A percentile compares a stretch with the other conserved stretches of the same genome.
Conservation (phyloP, 2,113 vertebrate genomes). For the Hippolais icterina region DNA sequence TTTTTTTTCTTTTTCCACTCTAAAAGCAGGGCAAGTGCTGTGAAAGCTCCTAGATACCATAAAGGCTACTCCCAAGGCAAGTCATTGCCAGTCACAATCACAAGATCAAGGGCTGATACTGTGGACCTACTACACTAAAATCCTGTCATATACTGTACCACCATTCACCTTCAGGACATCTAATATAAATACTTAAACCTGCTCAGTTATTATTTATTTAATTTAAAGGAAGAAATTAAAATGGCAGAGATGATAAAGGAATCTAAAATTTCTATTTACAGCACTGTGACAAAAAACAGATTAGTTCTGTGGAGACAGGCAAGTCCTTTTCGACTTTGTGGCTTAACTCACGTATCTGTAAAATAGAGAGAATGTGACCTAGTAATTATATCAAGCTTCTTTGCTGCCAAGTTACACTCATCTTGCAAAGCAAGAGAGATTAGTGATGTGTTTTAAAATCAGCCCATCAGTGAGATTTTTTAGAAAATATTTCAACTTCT, state of each 20-base stretch:
- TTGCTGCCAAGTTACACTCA: neutral
- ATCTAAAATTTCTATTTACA: neutral
- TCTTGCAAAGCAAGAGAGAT: neutral
- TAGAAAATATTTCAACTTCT: neutral
- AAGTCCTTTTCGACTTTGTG: neutral
- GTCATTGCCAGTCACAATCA: neutral
- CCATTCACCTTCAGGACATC: neutral
- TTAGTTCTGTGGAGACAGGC: neutral
- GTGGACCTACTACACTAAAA: neutral
- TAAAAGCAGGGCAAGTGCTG: neutral
- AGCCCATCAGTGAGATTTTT: neutral
- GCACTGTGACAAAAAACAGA: neutral
- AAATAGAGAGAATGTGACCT: rapidly evolving
- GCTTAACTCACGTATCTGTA: neutral
- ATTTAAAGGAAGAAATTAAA: neutral
- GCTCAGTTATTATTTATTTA: neutral
- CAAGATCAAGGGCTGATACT: neutral
- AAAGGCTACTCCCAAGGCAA: neutral
- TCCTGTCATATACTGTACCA: neutral
- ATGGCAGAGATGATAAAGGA: neutral
- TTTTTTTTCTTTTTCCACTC: neutral
- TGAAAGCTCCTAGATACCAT: neutral
- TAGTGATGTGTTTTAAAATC: neutral
- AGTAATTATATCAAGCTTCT: neutral
- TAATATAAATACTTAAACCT: neutral